Percentiles rank a stretch among this genome's conserved stretches.
These are phyloP conservation scores for Syncerus caffer DNA, from an alignment of 2,797 vertebrate genomes.

Conservation along the genomic window DNA sequence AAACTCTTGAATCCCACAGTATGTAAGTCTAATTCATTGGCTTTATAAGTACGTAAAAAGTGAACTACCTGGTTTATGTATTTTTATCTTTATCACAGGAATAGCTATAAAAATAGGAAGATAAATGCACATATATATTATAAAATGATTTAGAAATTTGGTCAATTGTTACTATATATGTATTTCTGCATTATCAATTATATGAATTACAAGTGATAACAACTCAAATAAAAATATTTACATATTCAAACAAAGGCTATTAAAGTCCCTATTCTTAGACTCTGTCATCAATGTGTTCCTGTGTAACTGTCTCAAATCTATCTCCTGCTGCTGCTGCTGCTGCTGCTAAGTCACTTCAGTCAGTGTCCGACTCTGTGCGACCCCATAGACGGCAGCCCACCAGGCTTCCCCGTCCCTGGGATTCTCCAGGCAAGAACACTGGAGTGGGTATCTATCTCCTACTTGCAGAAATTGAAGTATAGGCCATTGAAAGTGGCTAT, in stretches of 20 bases:
- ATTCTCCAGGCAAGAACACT: no score
- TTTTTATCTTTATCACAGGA: not conserved
- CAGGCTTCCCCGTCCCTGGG: no score
- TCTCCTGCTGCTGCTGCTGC: not conserved
- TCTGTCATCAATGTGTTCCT: not conserved
- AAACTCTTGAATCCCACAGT: slow-evolving; percentile 88
- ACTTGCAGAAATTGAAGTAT: not conserved
- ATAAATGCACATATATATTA: not conserved
- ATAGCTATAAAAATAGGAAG: not conserved
- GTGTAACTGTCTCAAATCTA: slow-evolving; percentile 23
- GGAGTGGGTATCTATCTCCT: not conserved
- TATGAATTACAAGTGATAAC: not conserved
- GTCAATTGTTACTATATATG: not conserved
- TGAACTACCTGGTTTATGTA: not conserved
- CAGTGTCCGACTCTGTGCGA: no score
- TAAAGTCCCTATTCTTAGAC: slow-evolving; percentile 6
- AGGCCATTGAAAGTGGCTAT: not conserved
- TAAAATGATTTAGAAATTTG: not conserved
- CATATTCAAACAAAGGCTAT: not conserved
- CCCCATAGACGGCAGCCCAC: no score
- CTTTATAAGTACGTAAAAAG: slow-evolving; percentile 26
- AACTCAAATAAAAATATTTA: not conserved
- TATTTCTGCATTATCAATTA: not conserved
- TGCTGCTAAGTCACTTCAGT: no score
- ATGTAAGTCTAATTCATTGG: slow-evolving; percentile 84